Percentiles rank a stretch among this genome's conserved stretches.
These are phyloP conservation scores for Microvelia longipes DNA, from an alignment of 1,140 invertebrate species.

Conservation along the genomic window DNA sequence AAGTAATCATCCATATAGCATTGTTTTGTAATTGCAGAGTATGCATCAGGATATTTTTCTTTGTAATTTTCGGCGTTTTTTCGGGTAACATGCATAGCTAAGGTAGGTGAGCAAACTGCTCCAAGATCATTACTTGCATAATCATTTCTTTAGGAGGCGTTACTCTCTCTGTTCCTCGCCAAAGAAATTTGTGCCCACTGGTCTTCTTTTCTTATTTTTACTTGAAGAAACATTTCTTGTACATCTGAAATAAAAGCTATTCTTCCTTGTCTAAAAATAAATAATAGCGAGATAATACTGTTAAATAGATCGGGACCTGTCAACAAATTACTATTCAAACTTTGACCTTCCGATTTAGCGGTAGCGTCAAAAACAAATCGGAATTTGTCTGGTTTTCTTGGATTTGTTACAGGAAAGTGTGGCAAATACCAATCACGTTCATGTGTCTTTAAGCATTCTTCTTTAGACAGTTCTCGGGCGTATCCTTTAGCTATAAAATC, in stretches of 20 bases:
- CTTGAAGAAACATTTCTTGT: background rate
- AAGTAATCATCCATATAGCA: too few relatives aligned
- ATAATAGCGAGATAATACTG: background rate
- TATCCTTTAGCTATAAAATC: background rate
- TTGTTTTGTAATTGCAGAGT: too few relatives aligned
- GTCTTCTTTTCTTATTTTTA: background rate
- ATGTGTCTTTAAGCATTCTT: background rate
- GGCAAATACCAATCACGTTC: background rate
- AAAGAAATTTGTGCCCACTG: too few relatives aligned
- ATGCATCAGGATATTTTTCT: too few relatives aligned
- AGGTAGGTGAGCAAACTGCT: too few relatives aligned
- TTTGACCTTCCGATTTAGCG: background rate
- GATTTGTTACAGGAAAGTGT: background rate
- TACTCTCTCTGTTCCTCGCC: too few relatives aligned
- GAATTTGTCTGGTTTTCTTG: background rate
- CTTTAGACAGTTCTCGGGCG: background rate
- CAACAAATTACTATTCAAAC: background rate
- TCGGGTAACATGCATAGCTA: too few relatives aligned
- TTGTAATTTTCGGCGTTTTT: too few relatives aligned
- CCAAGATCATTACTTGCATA: too few relatives aligned
- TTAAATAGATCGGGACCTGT: background rate
- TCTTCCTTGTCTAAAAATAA: background rate
- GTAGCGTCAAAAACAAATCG: background rate
- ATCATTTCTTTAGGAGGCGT: too few relatives aligned
- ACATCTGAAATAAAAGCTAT: background rate